Percentiles rank a stretch among this genome's conserved stretches.
Conservation (phyloP, 2,888 invertebrate genomes). For the Amphipyra tragopoginis region DNA sequence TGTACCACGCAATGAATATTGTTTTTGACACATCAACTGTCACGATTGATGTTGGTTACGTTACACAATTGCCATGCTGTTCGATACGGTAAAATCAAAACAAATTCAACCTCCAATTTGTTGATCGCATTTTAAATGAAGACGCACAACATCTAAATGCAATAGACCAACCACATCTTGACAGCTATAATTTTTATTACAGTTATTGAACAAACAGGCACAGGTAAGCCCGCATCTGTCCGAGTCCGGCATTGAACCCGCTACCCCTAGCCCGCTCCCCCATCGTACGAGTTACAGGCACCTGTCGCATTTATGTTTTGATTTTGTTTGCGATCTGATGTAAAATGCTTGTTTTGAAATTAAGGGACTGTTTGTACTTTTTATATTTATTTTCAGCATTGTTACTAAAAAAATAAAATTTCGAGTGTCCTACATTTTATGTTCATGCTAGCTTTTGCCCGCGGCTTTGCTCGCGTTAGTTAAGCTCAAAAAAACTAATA, state of each 20-base stretch:
- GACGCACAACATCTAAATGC: slow-evolving; percentile 10
- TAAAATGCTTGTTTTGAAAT: slow-evolving; percentile 27
- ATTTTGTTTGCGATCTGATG: slow-evolving; percentile 62
- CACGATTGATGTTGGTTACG: too few relatives aligned
- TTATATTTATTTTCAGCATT: too few relatives aligned
- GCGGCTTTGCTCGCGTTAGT: too few relatives aligned
- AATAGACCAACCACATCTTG: slow-evolving; percentile 42
- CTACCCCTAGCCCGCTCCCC: slow-evolving; percentile 58
- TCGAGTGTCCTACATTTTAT: too few relatives aligned
- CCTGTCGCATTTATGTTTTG: slow-evolving; percentile 66
- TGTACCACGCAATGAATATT: too few relatives aligned
- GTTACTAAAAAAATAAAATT: too few relatives aligned
- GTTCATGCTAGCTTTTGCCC: too few relatives aligned
- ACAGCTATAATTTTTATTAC: slow-evolving; percentile 51
- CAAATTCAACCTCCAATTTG: too few relatives aligned
- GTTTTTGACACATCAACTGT: too few relatives aligned
- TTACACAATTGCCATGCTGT: too few relatives aligned
- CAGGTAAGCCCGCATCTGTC: slow-evolving; percentile 60
- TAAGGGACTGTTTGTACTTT: slow-evolving; percentile 4
- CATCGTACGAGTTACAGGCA: slow-evolving; percentile 47
- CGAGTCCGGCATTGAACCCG: slow-evolving; percentile 46
- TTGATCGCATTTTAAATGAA: slow-evolving; percentile 2
- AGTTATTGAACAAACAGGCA: slow-evolving; percentile 54
- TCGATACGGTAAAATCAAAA: too few relatives aligned
- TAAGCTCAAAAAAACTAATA: too few relatives aligned